Evolutionary conservation across 2,888 invertebrate genomes (phyloP).

Genomic region (Aplocera efformata): DNA sequence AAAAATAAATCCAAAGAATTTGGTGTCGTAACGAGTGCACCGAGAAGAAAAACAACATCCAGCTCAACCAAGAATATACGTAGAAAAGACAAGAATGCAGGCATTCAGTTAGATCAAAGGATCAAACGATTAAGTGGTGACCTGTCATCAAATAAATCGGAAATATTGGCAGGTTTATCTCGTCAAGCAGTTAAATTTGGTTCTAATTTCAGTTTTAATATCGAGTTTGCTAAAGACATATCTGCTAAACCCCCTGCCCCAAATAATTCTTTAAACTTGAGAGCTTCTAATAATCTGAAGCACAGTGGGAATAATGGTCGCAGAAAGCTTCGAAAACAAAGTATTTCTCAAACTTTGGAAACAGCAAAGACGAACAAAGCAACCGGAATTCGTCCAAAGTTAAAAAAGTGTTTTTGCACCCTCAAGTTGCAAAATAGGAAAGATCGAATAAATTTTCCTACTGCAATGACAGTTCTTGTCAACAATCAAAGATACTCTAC

Average conservation of each 20-base stretch:
- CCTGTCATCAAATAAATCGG: too few relatives aligned
- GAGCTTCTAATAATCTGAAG: not conserved
- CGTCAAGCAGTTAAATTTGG: slow-evolving; percentile 25
- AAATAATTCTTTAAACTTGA: not conserved
- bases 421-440: slow-evolving; percentile 34
- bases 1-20: slow-evolving; percentile 17
- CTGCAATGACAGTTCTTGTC: slow-evolving; percentile 12
- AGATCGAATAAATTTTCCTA: slow-evolving; percentile 2
- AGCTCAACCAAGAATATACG: slow-evolving; percentile 3
- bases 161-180: not conserved
- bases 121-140: too few relatives aligned
- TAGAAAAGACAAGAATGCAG: slow-evolving; percentile 2
- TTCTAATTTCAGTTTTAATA: slow-evolving; percentile 32
- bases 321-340: slow-evolving; percentile 3
- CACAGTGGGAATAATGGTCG: not conserved
- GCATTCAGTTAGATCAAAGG: not conserved
- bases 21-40: slow-evolving; percentile 15
- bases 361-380: slow-evolving; percentile 25
- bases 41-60: slow-evolving; percentile 23
- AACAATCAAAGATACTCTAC: slow-evolving; percentile 1
- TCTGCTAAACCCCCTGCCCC: not conserved
- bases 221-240: slow-evolving; percentile 31
- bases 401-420: slow-evolving; percentile 45
- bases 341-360: slow-evolving; percentile 21
- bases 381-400: slow-evolving; percentile 28